Evolutionary conservation across 2,888 invertebrate genomes (phyloP), one percentile per base, ranked within the genome.

Genomic region (Nudaria mundana): DNA sequence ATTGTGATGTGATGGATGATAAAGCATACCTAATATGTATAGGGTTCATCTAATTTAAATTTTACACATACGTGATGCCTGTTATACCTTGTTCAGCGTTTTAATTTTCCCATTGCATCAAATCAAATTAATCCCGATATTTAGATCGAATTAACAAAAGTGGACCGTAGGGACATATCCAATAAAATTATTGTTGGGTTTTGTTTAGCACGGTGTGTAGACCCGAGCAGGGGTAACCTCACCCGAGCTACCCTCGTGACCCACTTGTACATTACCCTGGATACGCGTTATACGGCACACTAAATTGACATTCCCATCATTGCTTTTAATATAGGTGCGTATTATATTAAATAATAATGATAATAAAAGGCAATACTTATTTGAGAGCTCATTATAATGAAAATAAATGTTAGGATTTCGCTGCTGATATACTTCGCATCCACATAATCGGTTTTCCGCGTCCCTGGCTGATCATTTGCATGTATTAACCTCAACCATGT

Each of bases 181-280:
- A 64, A 66, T 72, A 71, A 71, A 71, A 71, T 71, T 61, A 69
- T 69, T 59, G 60, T 66, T 56, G 58, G 54, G 55, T 60, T 60
- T 32, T 53, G 46, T 37, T 50, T 40, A 48, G 45, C 56, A 49
- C 38, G 49, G 31, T 37, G 52, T 44, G 44, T 22, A 33, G 40
- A 40, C 49, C 51, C 48, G 42, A 24, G 46, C 37, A 40, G 45
- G 49, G 49, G 50, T 37, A n/a, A 48, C 48, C 47, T 40, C 51
- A 47, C 56, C 70, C 67, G 54, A 45, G 41, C 63, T 60, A 50
- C 72, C 79, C 75, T 56, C 30, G 69, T 82, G 82, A 82, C 83
- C 84, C 71, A 83, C 68, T 79, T 81, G 63, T 37, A 52, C 54
- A 50, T 55, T 56, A 62, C 56, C 55, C 56, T 56, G 57, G 60